Base-by-base conservation (phyloP, 1,140 invertebrate species). In the Drosophila truncata region DNA sequence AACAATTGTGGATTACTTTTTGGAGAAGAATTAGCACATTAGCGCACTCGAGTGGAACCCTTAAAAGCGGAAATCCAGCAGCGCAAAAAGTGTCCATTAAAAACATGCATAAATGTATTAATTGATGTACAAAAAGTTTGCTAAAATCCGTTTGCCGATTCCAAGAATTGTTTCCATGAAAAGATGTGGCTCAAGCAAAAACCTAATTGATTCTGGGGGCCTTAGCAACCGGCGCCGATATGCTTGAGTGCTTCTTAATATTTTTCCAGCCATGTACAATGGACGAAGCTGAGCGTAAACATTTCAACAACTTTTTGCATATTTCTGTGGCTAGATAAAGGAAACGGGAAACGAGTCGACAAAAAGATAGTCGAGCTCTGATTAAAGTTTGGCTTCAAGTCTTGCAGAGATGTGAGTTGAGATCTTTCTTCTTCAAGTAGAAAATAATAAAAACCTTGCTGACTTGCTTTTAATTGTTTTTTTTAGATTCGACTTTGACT, bases 51-150 rank as follows among this genome's bases (percentile, higher is more conserved):
- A 62, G 78, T 90, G 85, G 85, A 88, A 88, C 78, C 63, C 27
- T 42, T 35, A 7, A n/a, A 31, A 61, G 62, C 84, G 84, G 65
- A 88, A 84, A 81, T 80, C 33, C 69, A 58, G 25, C 65, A 27
- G 31, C 62, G 69, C 85, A 75, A 88, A 88, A 88, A 90, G 78
- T 88, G 85, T 88, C 84, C 85, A 88, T 90, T 90, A 88, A 57
- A 74, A 82, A 78, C 59, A 64, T 78, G 75, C 74, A 78, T 78
- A 78, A 78, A 78, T 59, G 73, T 75, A 81, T 88, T 88, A 84
- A 90, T 88, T 81, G 81, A 57, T 46, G 39, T 33, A 54, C 41
- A 60, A 58, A 72, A 80, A 62, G 62, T 69, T 77, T 66, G 66
- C 77, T 39, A 55, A 77, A 78, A 65, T 60, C 31, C n/a, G n/a